A percentile compares a stretch with the other conserved stretches of the same genome.
Evolutionary conservation across 2,113 vertebrate genomes (phyloP).

Genomic region (Girardinichthys multiradiatus): DNA sequence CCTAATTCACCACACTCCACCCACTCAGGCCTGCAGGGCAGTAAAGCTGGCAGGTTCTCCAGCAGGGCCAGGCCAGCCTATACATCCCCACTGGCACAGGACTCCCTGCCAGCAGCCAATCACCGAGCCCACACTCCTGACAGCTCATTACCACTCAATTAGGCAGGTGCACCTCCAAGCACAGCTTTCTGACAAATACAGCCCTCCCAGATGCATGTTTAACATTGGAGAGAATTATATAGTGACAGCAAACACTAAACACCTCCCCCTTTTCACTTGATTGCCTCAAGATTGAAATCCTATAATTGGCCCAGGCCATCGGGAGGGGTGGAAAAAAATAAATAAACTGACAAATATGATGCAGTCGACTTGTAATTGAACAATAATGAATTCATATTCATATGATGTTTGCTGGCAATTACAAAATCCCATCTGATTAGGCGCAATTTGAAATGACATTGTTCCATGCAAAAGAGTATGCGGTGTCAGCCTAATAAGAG

Average conservation of each 20-base stretch:
- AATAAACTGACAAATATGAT: constrained; percentile 69
- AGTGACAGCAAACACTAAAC: constrained; percentile 77
- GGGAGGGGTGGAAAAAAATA: constrained; percentile 42
- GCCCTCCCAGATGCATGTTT: constrained; percentile 76
- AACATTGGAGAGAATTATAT: constrained; percentile 75
- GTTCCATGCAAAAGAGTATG: constrained; percentile 63
- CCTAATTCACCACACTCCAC: constrained; percentile 64
- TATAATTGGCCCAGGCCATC: constrained; percentile 74
- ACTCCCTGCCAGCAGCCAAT: constrained; percentile 68
- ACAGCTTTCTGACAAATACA: constrained; percentile 66
- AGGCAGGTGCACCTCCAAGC: constrained; percentile 76
- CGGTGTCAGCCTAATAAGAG: constrained; percentile 69
- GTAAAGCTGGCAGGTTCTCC: constrained; percentile 60
- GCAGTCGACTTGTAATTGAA: constrained; percentile 73
- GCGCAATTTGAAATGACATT: constrained; percentile 68
- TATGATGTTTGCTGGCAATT: constrained; percentile 73
- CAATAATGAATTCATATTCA: constrained; percentile 79
- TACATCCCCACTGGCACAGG: constrained; percentile 65
- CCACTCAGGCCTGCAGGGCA: constrained; percentile 61
- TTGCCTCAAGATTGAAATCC: constrained; percentile 77
- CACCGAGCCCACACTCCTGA: constrained; percentile 66
- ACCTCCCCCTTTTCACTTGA: constrained; percentile 75
- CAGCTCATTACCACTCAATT: constrained; percentile 83
- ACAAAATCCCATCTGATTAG: constrained; percentile 74
- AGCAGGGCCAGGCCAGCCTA: constrained; percentile 60